Percentiles rank a stretch among this genome's conserved stretches.
phyloP scores from a whole-genome alignment of 37 sponge, comb jelly and placozoan species.

The Chondrosia reniformis region DNA sequence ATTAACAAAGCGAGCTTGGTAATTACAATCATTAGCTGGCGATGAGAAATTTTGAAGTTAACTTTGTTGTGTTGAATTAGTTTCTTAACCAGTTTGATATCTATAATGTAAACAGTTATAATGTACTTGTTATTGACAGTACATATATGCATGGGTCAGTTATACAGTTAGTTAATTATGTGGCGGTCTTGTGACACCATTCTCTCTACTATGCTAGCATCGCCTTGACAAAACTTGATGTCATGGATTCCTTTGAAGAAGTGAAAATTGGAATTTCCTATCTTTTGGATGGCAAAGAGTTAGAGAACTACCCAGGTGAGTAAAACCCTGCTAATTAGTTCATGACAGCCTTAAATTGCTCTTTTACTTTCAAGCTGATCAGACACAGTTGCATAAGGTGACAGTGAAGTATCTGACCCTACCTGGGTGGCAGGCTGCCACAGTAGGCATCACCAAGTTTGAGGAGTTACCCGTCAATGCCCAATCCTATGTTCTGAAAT shows the following conservation, averaged over 20 bases:
- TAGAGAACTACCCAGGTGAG: constrained; percentile 76
- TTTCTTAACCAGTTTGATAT: no score
- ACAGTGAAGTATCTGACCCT: constrained; percentile 78
- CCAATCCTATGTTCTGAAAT: constrained; percentile 64
- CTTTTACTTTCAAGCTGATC: constrained; percentile 41
- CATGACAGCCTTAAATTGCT: not conserved
- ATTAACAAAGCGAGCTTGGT: no score
- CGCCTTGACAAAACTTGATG: constrained; percentile 89
- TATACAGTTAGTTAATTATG: no score
- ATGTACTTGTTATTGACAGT: no score
- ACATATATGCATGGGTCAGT: no score
- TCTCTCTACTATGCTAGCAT: constrained; percentile 38
- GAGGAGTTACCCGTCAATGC: constrained; percentile 82
- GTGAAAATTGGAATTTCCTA: constrained; percentile 89
- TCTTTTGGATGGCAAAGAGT: constrained; percentile 70
- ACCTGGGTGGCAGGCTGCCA: constrained; percentile 77
- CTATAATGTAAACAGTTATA: no score
- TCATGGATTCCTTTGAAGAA: constrained; percentile 93
- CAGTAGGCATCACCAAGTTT: constrained; percentile 44
- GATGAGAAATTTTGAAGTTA: no score
- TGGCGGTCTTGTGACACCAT: no score
- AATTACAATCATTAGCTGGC: no score
- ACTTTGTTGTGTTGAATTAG: no score
- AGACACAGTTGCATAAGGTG: constrained; percentile 48
- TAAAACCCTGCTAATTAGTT: not conserved